Evolutionary conservation across 2,797 vertebrate species (phyloP).

Genomic region (Dendrocincla tyrannina): DNA sequence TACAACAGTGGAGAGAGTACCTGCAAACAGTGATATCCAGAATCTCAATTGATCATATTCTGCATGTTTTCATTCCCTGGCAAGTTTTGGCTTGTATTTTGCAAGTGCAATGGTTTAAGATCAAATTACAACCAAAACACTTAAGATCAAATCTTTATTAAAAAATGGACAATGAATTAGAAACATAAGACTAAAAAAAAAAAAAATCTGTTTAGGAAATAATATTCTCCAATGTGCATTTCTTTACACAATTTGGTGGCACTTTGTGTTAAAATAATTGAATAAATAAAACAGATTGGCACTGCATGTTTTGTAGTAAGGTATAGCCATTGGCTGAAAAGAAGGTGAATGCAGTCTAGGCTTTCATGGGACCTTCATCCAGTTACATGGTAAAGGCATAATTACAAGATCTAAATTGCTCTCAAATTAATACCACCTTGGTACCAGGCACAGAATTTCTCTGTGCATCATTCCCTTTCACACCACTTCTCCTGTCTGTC

Average conservation of each 20-base stretch:
- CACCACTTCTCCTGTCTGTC: background rate
- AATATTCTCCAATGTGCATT: background rate
- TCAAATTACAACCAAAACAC: background rate
- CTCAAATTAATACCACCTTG: background rate
- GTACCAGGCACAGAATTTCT: background rate
- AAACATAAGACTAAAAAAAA: background rate
- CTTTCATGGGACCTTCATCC: background rate
- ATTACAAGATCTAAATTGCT: background rate
- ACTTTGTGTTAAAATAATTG: background rate
- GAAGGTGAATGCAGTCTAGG: background rate
- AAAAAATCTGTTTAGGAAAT: background rate
- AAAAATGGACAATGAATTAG: background rate
- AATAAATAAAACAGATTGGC: background rate
- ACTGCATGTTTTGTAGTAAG: background rate
- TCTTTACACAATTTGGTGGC: background rate
- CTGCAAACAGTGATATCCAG: background rate
- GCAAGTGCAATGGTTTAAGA: background rate
- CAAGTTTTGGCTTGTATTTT: slow-evolving; percentile 11
- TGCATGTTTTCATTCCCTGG: background rate
- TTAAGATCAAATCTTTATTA: background rate
- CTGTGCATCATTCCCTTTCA: background rate
- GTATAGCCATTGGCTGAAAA: background rate
- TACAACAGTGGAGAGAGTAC: background rate
- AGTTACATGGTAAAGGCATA: background rate
- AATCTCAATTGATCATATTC: background rate